These are phyloP conservation scores for Brachionus angularis DNA, from an alignment of 1,140 invertebrate species.

Conservation along the genomic window DNA sequence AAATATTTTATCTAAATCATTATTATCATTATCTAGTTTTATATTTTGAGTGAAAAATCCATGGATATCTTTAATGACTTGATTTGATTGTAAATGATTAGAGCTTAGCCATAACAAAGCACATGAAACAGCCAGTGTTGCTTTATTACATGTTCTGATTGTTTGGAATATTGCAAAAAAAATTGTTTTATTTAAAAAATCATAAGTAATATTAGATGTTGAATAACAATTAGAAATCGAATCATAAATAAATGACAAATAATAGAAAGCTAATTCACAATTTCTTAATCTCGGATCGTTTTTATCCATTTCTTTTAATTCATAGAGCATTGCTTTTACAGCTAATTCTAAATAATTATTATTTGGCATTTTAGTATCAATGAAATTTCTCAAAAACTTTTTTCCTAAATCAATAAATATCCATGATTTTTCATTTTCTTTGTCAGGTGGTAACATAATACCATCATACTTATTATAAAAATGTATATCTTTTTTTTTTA, in stretches of 20 bases:
- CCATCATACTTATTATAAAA: no score
- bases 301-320: neutral
- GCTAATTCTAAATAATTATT: neutral
- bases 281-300: neutral
- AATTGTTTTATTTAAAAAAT: neutral
- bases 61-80: no score
- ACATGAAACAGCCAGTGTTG: no score
- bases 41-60: no score
- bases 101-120: no score
- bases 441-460: conserved; percentile 3
- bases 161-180: neutral
- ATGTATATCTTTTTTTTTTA: no score
- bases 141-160: no score
- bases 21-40: no score
- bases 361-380: neutral
- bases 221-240: neutral
- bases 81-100: no score
- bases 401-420: neutral
- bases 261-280: neutral
- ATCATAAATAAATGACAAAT: neutral
- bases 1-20: no score
- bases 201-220: neutral
- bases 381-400: neutral
- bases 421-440: neutral
- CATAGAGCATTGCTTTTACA: conserved; percentile 7